Percentiles rank a stretch among this genome's conserved stretches.
Conservation (phyloP, 2,888 invertebrate genomes). For the Agrochola litura region DNA sequence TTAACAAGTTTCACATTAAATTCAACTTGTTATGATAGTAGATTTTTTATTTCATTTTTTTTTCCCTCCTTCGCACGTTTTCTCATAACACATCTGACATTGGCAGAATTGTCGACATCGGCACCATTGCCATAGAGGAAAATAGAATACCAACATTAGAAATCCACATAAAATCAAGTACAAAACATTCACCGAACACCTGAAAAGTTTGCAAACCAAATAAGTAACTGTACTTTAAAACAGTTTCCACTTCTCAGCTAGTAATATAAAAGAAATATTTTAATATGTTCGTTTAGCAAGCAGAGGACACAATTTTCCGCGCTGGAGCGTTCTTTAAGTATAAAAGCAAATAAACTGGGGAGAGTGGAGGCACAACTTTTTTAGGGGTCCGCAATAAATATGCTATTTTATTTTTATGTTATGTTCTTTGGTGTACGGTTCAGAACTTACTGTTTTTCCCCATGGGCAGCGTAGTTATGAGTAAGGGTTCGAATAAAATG, state of each 20-base stretch:
- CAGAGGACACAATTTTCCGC: constrained; percentile 74
- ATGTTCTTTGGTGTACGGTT: constrained; percentile 54
- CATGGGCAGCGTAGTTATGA: constrained; percentile 38
- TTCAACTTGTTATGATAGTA: no score
- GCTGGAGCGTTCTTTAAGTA: constrained; percentile 73
- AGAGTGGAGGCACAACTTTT: constrained; percentile 52
- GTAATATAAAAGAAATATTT: constrained; percentile 58
- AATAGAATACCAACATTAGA: background rate
- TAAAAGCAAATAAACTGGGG: constrained; percentile 77
- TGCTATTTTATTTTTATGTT: constrained; percentile 65
- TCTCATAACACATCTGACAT: no score
- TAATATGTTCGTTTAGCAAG: constrained; percentile 65
- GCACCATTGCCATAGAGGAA: no score
- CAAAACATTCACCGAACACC: background rate
- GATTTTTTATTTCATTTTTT: no score
- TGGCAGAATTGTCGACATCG: no score
- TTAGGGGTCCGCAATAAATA: constrained; percentile 63
- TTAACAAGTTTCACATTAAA: no score
- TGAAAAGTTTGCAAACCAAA: background rate
- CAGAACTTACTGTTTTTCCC: constrained; percentile 29
- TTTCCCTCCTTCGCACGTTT: no score
- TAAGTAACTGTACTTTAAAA: background rate
- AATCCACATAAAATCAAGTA: background rate
- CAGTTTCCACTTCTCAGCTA: constrained; percentile 3
- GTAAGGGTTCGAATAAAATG: constrained; percentile 37